Base-by-base conservation (phyloP, 2,888 invertebrate genomes). In the Saturnia japonica region DNA sequence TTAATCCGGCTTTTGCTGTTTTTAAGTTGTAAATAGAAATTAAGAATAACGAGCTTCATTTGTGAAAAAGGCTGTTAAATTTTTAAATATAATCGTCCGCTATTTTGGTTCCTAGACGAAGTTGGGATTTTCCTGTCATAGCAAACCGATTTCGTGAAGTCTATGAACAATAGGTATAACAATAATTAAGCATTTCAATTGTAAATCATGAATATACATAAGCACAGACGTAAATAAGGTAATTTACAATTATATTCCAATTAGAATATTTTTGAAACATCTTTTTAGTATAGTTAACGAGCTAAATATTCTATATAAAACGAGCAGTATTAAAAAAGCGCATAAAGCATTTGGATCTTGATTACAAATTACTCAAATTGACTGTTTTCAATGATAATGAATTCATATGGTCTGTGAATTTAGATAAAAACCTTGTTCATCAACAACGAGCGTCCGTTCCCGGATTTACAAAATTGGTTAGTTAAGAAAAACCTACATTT, bases 401-500 rank as follows among this genome's bases (percentile, higher is more conserved):
- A 64, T 34, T 8, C 64, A 40, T n/a, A 19, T 28, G 45, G 22
- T 45, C 57, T 68, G 60, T 68, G 71, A 68, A 71, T 47, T 51
- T 22, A 16, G 42, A 47, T 64, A 64, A 40, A 60, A 68, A 62
- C 71, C 71, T 68, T 71, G 71, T 71, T 54, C 64, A 40, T 64
- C 64, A 64, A 64, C 16, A 22, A 19, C 25, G 16, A 51, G 22
- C 40, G 57, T 70, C 68, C 40, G 25, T 42, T 72, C 69, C 72
- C 72, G 69, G 72, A 69, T 67, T 67, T 69, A 67, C 14, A 60
- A 42, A 68, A 60, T 67, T 43, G 57, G 43, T 67, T 69, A 54
- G 66, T 70, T 70, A 70, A 40, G 64, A 64, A 81, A 84, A 82
- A 83, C 82, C 79, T 80, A 82, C 74, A 75, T 78, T 78, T 78